Conservation (phyloP, 2,113 vertebrate genomes). For the Neolamprologus tretocephalus region DNA sequence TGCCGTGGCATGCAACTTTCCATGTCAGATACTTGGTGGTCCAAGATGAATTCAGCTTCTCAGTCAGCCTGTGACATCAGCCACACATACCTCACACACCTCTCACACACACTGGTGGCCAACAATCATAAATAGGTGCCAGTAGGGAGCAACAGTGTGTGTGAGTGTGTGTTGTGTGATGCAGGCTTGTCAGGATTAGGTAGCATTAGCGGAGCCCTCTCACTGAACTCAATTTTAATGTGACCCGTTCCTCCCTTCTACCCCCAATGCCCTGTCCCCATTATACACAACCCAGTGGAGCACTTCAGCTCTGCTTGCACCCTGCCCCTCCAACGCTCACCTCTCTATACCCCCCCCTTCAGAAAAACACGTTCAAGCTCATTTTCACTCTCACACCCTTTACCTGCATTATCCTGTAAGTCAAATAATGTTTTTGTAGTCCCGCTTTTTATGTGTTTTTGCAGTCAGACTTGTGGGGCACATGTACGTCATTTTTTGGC, state of each 20-base stretch:
- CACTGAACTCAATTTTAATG: constrained; percentile 62
- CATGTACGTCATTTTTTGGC: background rate
- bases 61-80: constrained; percentile 36
- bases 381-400: background rate
- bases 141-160: background rate
- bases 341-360: background rate
- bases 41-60: constrained; percentile 24
- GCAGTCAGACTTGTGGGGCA: background rate
- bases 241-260: constrained; percentile 41
- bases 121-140: constrained; percentile 37
- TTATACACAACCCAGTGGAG: constrained; percentile 50
- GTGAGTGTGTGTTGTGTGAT: background rate
- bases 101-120: background rate
- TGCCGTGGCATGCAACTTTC: constrained; percentile 29
- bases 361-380: background rate
- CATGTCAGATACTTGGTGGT: constrained; percentile 6
- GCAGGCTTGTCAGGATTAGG: constrained; percentile 43
- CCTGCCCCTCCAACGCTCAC: background rate
- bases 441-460: background rate
- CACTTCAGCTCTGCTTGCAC: constrained; percentile 24
- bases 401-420: background rate
- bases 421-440: background rate
- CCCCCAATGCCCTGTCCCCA: constrained; percentile 19
- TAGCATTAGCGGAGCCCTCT: constrained; percentile 50
- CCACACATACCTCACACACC: constrained; percentile 13